Evolutionary conservation across 2,113 vertebrate genomes (phyloP).

Genomic region (Otocyon megalotis): DNA sequence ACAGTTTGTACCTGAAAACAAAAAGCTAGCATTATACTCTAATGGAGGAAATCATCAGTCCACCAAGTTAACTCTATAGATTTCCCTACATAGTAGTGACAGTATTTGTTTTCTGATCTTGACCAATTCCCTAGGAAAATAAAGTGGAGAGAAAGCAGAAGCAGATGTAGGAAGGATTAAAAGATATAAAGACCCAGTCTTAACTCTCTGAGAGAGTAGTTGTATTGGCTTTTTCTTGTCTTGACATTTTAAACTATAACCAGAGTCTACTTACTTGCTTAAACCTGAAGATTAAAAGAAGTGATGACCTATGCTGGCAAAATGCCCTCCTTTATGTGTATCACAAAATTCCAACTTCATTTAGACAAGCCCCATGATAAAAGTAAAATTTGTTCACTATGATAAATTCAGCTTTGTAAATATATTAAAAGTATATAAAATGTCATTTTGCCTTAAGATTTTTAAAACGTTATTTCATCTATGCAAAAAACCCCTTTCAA

Average conservation of each 20-base stretch:
- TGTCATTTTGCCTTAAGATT: background rate
- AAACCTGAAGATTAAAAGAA: conserved; percentile 37
- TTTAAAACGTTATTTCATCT: conserved; percentile 35
- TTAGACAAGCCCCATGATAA: conserved; percentile 46
- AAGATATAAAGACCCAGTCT: background rate
- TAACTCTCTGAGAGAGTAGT: background rate
- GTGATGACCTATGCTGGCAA: conserved; percentile 20
- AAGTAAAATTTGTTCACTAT: conserved; percentile 43
- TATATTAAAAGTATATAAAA: background rate
- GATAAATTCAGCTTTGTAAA: background rate
- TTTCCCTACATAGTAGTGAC: background rate
- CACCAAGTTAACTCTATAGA: background rate
- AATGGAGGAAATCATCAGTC: background rate
- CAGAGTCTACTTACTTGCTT: conserved; percentile 37
- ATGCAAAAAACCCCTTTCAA: conserved; percentile 42
- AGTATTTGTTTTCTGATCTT: background rate
- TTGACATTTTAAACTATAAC: conserved; percentile 36
- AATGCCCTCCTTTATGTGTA: background rate
- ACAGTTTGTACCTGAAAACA: background rate
- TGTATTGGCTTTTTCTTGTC: conserved; percentile 52
- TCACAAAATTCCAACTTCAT: conserved; percentile 54
- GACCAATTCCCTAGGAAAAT: background rate
- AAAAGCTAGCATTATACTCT: background rate
- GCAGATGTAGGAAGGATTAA: background rate
- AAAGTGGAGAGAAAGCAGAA: background rate